Evolutionary conservation across 2,113 vertebrate species (phyloP).

Genomic region (Triplophysa dalaica): DNA sequence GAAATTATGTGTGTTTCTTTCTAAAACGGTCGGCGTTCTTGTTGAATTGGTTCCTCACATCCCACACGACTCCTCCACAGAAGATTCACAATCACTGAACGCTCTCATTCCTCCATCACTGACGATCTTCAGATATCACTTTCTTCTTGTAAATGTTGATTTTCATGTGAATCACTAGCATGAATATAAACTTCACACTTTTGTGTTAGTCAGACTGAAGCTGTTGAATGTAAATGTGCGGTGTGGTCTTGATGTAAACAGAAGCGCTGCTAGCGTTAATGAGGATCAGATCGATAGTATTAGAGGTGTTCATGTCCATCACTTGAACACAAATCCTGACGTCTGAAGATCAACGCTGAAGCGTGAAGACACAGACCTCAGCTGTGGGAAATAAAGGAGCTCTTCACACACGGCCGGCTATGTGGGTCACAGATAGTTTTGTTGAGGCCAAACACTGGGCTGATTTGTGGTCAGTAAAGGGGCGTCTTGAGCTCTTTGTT

Average conservation of each 20-base stretch:
- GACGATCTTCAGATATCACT: no score
- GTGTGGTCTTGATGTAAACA: no score
- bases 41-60: conserved; percentile 34
- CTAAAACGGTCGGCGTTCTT: conserved; percentile 10
- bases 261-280: no score
- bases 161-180: no score
- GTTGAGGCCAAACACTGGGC: conserved; percentile 73
- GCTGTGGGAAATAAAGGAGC: conserved; percentile 64
- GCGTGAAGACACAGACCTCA: conserved; percentile 11
- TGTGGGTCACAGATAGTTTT: conserved; percentile 75
- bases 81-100: neutral
- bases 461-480: conserved; percentile 56
- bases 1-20: neutral
- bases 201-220: no score
- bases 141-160: neutral
- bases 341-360: conserved; percentile 7
- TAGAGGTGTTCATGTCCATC: neutral
- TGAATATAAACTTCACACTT: no score
- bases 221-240: no score
- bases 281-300: neutral
- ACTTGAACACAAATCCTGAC: no score
- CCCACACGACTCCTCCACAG: conserved; percentile 45
- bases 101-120: neutral
- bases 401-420: conserved; percentile 76
- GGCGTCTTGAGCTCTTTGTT: conserved; percentile 63